Conservation (phyloP, 2,888 invertebrate genomes). For the Dryobota labecula region DNA sequence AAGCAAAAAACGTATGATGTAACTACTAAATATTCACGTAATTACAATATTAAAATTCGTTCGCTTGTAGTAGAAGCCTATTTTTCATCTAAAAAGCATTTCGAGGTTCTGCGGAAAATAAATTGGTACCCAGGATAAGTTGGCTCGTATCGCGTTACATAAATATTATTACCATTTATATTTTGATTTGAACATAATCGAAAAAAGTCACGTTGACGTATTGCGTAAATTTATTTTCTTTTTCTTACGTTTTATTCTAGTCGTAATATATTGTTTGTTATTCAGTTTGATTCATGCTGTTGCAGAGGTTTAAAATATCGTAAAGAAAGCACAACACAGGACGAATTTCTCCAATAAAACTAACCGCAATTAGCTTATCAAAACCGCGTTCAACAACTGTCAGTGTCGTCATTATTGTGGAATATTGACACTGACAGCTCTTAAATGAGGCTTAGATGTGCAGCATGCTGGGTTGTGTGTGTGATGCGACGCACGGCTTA, state of each 20-base stretch:
- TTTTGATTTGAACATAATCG: slow-evolving; percentile 53
- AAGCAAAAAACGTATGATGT: not conserved
- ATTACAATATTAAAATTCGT: slow-evolving; percentile 37
- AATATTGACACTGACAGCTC: too few species aligned
- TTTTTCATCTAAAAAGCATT: slow-evolving; percentile 40
- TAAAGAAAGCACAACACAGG: not conserved
- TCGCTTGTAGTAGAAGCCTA: slow-evolving; percentile 9
- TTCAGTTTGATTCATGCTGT: not conserved
- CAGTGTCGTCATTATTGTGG: too few species aligned
- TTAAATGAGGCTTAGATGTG: too few species aligned
- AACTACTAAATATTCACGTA: not conserved
- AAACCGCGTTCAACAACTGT: too few species aligned
- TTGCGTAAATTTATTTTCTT: slow-evolving; percentile 32
- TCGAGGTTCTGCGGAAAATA: slow-evolving; percentile 32
- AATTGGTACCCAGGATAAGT: slow-evolving; percentile 49
- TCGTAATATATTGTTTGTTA: slow-evolving; percentile 14
- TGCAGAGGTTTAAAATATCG: not conserved
- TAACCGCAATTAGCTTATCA: too few species aligned
- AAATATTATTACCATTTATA: slow-evolving; percentile 53
- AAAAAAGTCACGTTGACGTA: slow-evolving; percentile 51
- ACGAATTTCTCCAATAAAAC: too few species aligned
- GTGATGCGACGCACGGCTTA: too few species aligned
- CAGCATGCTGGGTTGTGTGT: too few species aligned
- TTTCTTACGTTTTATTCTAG: not conserved
- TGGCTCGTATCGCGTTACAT: slow-evolving; percentile 40